These are phyloP conservation scores for Philhelius pedissequus DNA, from an alignment of 2,888 invertebrate species.

Conservation along the genomic window DNA sequence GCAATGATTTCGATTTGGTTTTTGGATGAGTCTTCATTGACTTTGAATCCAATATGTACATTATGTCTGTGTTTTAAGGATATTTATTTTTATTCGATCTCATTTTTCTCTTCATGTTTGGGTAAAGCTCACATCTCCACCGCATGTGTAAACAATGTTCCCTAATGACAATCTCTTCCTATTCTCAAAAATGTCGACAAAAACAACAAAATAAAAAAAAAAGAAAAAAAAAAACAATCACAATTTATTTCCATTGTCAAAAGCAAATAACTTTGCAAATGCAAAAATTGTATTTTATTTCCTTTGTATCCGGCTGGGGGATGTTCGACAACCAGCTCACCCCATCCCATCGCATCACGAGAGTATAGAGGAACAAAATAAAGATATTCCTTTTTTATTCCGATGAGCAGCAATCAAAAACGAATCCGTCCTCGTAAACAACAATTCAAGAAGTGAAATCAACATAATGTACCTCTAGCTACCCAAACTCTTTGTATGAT, in stretches of 20 bases:
- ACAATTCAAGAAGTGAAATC: background rate
- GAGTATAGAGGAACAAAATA: background rate
- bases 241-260: constrained; percentile 44
- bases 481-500: background rate
- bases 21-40: background rate
- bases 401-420: constrained; percentile 3
- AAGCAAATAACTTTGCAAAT: constrained; percentile 19
- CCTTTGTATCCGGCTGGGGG: background rate
- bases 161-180: background rate
- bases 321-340: constrained; percentile 37
- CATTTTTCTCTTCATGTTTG: constrained; percentile 1
- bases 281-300: constrained; percentile 6
- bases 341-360: background rate
- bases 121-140: background rate
- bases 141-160: constrained; percentile 20
- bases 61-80: background rate
- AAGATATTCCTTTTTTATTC: constrained; percentile 15
- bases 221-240: background rate
- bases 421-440: constrained; percentile 4
- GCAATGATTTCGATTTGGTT: background rate
- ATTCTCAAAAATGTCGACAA: background rate
- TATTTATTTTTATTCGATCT: constrained; percentile 16
- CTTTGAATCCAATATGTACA: background rate
- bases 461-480: no score
- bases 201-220: background rate